A percentile compares a stretch with the other conserved stretches of the same genome.
phyloP scores from a whole-genome alignment of 2,888 invertebrate genomes.

The Lepidocyrtinus sp. region DNA sequence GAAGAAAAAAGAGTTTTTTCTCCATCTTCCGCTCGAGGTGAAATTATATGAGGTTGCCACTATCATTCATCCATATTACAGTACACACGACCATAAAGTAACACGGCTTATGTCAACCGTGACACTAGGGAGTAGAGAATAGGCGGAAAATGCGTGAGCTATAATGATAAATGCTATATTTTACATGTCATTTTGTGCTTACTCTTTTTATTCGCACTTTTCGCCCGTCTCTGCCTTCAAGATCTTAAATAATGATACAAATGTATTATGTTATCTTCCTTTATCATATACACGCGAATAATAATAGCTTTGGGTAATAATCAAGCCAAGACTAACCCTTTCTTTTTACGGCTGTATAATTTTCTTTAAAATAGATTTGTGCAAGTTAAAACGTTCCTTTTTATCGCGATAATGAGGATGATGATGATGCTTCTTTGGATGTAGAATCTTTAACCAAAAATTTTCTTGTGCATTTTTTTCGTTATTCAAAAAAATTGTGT shows the following conservation, averaged over 20 bases:
- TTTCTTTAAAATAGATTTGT: neutral
- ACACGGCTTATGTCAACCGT: slow-evolving; percentile 28
- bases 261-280: slow-evolving; percentile 27
- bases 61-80: slow-evolving; percentile 17
- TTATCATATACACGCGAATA: too few species aligned
- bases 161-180: slow-evolving; percentile 6
- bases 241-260: too few species aligned
- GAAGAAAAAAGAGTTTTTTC: neutral
- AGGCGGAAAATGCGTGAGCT: neutral
- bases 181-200: neutral
- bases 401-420: neutral
- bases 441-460: neutral
- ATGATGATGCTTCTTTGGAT: slow-evolving; percentile 19
- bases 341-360: too few species aligned
- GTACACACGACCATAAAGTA: slow-evolving; percentile 20
- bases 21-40: neutral
- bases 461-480: slow-evolving; percentile 20
- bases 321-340: too few species aligned
- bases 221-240: neutral
- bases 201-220: slow-evolving; percentile 4
- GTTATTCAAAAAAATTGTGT: slow-evolving; percentile 24
- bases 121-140: slow-evolving; percentile 18
- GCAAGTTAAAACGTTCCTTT: neutral
- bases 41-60: neutral
- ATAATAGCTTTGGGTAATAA: too few species aligned